These are phyloP conservation scores for Agonopterix heracliana DNA, from an alignment of 2,888 invertebrate genomes.

Conservation along the genomic window DNA sequence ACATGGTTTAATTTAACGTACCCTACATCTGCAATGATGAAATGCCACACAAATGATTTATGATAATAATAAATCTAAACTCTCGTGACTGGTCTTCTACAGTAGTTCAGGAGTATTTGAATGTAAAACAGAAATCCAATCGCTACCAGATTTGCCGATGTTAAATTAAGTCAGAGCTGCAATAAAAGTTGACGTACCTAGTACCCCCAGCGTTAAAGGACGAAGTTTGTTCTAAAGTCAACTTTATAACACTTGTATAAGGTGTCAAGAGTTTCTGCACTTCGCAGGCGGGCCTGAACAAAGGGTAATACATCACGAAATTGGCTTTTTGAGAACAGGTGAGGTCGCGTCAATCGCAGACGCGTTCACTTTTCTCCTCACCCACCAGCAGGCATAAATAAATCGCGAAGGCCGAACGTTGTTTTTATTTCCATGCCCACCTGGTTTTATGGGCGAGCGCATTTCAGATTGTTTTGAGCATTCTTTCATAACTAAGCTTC, in stretches of 20 bases:
- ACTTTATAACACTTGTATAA: no score
- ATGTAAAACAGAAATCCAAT: constrained; percentile 17
- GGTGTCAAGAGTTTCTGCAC: constrained; percentile 17
- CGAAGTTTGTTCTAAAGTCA: no score
- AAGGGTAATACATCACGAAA: constrained; percentile 63
- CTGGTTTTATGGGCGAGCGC: constrained; percentile 53
- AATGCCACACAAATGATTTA: neutral
- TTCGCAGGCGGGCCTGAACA: constrained; percentile 53
- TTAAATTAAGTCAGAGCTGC: constrained; percentile 43
- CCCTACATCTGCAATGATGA: neutral
- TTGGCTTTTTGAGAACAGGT: constrained; percentile 61
- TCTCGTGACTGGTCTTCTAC: neutral
- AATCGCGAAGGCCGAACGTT: constrained; percentile 46
- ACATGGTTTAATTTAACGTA: neutral
- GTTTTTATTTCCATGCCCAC: constrained; percentile 57
- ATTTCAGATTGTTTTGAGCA: constrained; percentile 55
- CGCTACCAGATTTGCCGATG: constrained; percentile 37
- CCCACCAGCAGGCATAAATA: constrained; percentile 41
- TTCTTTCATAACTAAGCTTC: constrained; percentile 61
- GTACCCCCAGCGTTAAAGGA: constrained; percentile 9
- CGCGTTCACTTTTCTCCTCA: constrained; percentile 55
- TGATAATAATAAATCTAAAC: neutral
- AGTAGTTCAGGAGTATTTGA: constrained; percentile 10
- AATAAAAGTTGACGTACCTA: constrained; percentile 39
- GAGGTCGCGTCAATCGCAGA: constrained; percentile 46